A percentile compares a stretch with the other conserved stretches of the same genome.
These are phyloP conservation scores for Aptenodytes forsteri DNA, from an alignment of 2,113 vertebrate genomes.

Conservation along the genomic window DNA sequence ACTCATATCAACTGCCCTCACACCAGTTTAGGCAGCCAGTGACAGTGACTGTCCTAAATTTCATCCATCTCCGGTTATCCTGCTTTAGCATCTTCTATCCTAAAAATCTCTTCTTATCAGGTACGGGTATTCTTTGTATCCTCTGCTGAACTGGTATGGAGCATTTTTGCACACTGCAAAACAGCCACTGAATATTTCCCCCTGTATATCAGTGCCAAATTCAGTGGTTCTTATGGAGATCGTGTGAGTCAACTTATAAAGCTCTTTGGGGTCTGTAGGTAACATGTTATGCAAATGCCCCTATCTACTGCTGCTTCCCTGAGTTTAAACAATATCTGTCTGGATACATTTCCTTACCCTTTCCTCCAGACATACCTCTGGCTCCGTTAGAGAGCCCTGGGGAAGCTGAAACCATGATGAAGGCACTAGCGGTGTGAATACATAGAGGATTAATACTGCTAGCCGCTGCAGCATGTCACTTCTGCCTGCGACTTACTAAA, in stretches of 20 bases:
- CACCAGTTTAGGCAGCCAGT: not conserved
- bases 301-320: not conserved
- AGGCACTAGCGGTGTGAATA: not conserved
- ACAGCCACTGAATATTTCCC: not conserved
- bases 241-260: not conserved
- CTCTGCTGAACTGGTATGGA: not conserved
- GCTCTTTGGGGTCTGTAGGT: not conserved
- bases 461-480: not conserved
- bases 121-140: not conserved
- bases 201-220: not conserved
- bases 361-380: not conserved
- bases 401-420: not conserved
- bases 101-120: not conserved
- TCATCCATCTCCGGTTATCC: not conserved
- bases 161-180: not conserved
- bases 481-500: slow-evolving; percentile 1
- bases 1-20: not conserved
- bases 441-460: not conserved
- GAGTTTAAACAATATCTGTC: not conserved
- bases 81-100: not conserved
- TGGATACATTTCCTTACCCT: not conserved
- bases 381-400: not conserved
- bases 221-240: not conserved
- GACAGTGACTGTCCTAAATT: not conserved
- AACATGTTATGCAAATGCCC: not conserved